These are phyloP conservation scores for Ferrisia virgata DNA, from an alignment of 2,888 invertebrate genomes.

Conservation along the genomic window DNA sequence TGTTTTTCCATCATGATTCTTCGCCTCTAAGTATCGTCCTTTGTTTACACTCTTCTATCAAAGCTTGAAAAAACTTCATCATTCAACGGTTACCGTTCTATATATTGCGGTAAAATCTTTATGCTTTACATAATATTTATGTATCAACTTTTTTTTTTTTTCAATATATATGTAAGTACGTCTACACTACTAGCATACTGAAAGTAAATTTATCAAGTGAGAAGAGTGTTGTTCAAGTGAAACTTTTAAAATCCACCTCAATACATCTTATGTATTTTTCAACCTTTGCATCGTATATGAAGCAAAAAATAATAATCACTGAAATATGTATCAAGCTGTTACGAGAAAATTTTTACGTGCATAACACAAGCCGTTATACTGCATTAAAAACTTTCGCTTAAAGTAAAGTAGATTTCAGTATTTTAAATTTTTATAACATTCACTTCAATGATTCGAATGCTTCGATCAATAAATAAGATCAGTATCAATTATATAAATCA, in stretches of 20 bases:
- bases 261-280: neutral
- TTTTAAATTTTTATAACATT: too few species aligned
- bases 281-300: neutral
- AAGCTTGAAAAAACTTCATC: conserved; percentile 34
- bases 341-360: neutral
- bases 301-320: neutral
- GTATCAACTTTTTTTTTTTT: neutral
- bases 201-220: conserved; percentile 16
- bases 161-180: neutral
- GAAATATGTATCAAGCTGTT: neutral
- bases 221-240: neutral
- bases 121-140: conserved; percentile 28
- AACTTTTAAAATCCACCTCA: neutral
- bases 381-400: too few species aligned
- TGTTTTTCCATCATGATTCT: conserved; percentile 25
- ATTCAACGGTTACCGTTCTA: conserved; percentile 1
- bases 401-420: too few species aligned
- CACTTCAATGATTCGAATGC: too few species aligned
- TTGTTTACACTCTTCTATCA: conserved; percentile 38
- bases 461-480: too few species aligned
- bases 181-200: neutral
- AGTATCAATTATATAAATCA: too few species aligned
- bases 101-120: conserved; percentile 31
- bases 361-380: too few species aligned
- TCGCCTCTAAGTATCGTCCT: conserved; percentile 15